Base-by-base conservation (phyloP, 2,797 vertebrate species). In the Telmatherina bonti region DNA sequence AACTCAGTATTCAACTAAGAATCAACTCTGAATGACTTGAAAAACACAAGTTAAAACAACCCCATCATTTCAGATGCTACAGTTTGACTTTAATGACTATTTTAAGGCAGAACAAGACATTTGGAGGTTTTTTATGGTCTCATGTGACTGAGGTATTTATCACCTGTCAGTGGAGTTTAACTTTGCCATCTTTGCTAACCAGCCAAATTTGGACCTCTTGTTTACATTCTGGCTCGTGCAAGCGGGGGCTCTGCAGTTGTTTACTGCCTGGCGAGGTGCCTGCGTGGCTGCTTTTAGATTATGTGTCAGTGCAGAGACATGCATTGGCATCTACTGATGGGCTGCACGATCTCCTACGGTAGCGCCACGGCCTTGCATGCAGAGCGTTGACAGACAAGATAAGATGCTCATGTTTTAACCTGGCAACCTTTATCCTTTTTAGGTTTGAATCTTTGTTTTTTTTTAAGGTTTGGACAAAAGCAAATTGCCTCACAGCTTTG, bases 281-380 rank as follows among this genome's bases (percentile, higher is more conserved):
- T 54, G 82, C 79, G 78, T 54, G 78, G 66, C 78, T 76, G 7
- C 72, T 87, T 91, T 90, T 88, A 88, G 87, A 85, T 76, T 52
- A 62, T 81, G 78, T 87, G 85, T 90, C 87, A 90, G 81, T 36
- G 71, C 66, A 67, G 13, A 85, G 76, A 70, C 72, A 76, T 64
- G 72, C 67, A 43, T 71, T 73, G 85, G 72, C 78, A 79, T 81
- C 58, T 67, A 74, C 60, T 82, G 60, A 68, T 33, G 62, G 60
- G 62, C 55, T 26, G 8, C 68, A 53, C 0, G 22, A 53, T 66
- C 54, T 49, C 26, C 20, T 54, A 9, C 38, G 18, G 27, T 11
- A 20, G 27, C 41, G 20, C 0, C 12, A 10, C 49, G 20, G 49
- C 7, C n/a, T 26, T 2, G 0, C 33, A 27, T 15, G 13, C 36